Conservation (phyloP, 2,888 invertebrate genomes). For the Zonitis immaculata region DNA sequence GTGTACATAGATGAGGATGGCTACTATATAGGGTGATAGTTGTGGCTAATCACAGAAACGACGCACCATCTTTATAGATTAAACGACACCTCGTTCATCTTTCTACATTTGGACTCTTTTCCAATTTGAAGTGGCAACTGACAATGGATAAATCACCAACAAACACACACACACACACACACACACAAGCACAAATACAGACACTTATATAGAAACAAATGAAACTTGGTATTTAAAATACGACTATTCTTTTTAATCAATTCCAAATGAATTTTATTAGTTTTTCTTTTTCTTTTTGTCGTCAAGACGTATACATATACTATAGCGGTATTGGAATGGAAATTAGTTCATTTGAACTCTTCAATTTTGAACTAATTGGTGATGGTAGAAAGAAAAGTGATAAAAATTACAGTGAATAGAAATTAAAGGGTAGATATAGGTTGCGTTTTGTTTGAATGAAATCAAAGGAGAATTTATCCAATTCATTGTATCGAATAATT, state of each 20-base stretch:
- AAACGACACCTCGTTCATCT: conserved; percentile 28
- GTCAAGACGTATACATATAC: no score
- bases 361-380: not conserved
- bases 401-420: not conserved
- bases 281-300: not conserved
- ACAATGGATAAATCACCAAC: not conserved
- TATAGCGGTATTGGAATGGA: not conserved
- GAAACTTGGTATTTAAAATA: no score
- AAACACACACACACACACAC: not conserved
- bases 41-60: conserved; percentile 37
- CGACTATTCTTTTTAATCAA: not conserved
- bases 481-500: not conserved
- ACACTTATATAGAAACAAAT: no score
- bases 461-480: not conserved
- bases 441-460: not conserved
- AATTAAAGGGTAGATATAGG: not conserved
- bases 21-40: conserved; percentile 25
- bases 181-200: not conserved
- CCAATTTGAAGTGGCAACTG: conserved; percentile 1
- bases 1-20: no score
- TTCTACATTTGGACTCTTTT: not conserved
- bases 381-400: not conserved
- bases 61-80: conserved; percentile 25
- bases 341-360: not conserved
- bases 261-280: not conserved